Evolutionary conservation across 1,140 invertebrate genomes (phyloP), one percentile per base, ranked within the genome.

Genomic region (Cydia fagiglandana): DNA sequence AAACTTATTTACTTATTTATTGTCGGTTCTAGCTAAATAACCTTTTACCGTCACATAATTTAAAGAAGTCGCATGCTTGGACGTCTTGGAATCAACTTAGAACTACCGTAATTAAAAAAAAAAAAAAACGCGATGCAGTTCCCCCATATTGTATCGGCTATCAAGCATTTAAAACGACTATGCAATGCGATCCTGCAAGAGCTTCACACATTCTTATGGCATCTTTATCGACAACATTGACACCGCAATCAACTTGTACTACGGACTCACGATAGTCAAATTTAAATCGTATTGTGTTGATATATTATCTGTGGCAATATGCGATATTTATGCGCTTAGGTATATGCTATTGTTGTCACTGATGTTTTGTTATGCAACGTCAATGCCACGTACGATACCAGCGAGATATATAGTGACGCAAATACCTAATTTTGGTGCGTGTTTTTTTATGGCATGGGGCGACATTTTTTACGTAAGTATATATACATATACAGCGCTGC

Each of bases 231-330:
- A 61, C 56, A 56, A 4, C 53, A 10, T 61, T 24, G 56, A 53
- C 20, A 24, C 10, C 17, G 20, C 34, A 70, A 70, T 38, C 64
- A 70, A 17, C 34, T n/a, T 34, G 30, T 38, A 34, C 34, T 41
- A 68, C 6, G 12, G 7, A 45, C 30, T n/a, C 66, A 70, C 9
- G 30, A 70, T 70, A 61, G 56, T 45, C 30, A 38, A 38, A 28
- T 38, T 17, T 70, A 41, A 20, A 41, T 70, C 6, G 66, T 70
- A 38, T 70, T 70, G 66, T 70, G 66, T 70, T 5, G 15, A 66
- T 66, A 0, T 34, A 34, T 34, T 34, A 13, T 66, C 30, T 38
- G 13, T 70, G 34, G 30, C 17, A 70, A 70, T 70, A 70, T 34
- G 17, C 13, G 6, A 70, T 41, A 45, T 41, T 70, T 45, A 70